Evolutionary conservation across 2,113 vertebrate species (phyloP), one percentile per base, ranked within the genome.

Genomic region (Petaurus breviceps): DNA sequence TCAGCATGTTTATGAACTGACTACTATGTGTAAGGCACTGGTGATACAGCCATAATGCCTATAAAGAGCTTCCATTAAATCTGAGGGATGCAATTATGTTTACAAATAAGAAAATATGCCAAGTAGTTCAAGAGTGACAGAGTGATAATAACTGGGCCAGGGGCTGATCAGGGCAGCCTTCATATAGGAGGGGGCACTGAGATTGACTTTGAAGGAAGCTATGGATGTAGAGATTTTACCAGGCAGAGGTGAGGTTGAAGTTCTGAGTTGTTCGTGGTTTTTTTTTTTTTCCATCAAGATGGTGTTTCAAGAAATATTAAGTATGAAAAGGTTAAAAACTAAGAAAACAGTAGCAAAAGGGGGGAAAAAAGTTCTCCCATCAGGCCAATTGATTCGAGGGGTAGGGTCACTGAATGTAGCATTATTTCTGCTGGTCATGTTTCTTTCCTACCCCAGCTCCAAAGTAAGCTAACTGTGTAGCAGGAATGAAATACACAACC

Each of bases 391-490:
- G 98, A 98, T 98, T 99, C 97, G 98, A 98, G 98, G 98, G 98
- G 98, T 98, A 98, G 98, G 99, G 99, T 99, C 99, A 99, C 98
- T 99, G 99, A 99, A 99, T 99, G 99, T 99, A 99, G 99, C 99
- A 99, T 99, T 99, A 99, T 99, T 99, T 99, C 99, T 99, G 97
- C 99, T 98, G 98, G 98, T 98, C 98, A 98, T 99, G 99, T 99
- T 99, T 99, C 99, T 99, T 99, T 99, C 99, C 99, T 99, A 99
- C 98, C 98, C 98, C 94, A 98, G 99, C 99, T 99, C 99, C 99
- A 99, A 99, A 99, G 99, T 99, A 99, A 99, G 99, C 99, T 99
- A 98, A 99, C 99, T 98, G 99, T 99, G 98, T 99, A 99, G 99
- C 99, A 97, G 98, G 98, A 98, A 99, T 99, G 98, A 99, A 99